Conservation (phyloP, 53 echinoderm and acorn worm species). For the Patiria pectinifera region DNA sequence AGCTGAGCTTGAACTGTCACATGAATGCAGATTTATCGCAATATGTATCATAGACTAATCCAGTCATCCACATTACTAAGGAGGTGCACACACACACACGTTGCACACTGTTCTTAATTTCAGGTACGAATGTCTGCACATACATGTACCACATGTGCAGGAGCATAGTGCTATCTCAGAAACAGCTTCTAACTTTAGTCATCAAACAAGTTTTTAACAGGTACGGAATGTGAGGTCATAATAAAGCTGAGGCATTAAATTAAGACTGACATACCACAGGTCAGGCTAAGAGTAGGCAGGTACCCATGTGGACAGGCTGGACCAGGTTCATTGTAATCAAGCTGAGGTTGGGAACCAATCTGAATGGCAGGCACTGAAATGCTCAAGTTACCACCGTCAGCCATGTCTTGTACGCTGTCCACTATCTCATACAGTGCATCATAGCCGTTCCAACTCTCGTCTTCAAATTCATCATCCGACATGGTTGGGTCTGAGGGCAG, state of each 20-base stretch:
- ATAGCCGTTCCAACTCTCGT: conserved; percentile 23
- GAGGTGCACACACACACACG: no score
- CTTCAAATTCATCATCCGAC: conserved; percentile 1
- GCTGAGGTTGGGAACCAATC: conserved; percentile 35
- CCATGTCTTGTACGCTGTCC: conserved; percentile 17
- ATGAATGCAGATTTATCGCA: no score
- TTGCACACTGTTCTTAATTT: no score
- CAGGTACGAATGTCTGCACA: no score
- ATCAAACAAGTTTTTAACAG: no score
- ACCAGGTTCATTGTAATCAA: conserved; percentile 45
- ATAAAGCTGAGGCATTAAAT: background rate
- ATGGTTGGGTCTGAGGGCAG: conserved; percentile 8
- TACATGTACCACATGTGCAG: no score
- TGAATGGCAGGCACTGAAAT: conserved; percentile 55
- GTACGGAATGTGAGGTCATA: background rate
- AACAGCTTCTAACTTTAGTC: no score
- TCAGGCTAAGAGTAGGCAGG: conserved; percentile 13
- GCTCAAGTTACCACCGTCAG: background rate
- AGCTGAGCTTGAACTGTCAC: no score
- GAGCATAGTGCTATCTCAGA: no score
- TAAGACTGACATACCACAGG: conserved; percentile 44
- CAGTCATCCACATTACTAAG: no score
- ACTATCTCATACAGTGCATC: conserved; percentile 36
- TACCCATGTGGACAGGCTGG: conserved; percentile 46
- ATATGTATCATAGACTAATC: no score